Base-by-base conservation (phyloP, 2,113 vertebrate genomes). In the Melanostigma gelatinosum region DNA sequence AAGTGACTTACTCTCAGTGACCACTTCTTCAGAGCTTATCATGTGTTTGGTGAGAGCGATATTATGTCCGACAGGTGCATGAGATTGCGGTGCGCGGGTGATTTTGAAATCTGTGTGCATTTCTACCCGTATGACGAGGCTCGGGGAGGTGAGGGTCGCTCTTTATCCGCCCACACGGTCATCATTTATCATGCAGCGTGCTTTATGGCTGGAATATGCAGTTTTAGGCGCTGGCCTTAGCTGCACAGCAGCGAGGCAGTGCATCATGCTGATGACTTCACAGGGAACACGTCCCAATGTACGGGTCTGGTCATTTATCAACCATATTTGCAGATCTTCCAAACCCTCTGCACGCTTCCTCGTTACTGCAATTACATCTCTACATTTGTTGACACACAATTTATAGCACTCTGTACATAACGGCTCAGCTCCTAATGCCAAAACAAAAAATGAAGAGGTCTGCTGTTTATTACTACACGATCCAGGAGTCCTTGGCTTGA, bases 401-500 rank as follows among this genome's bases (percentile, higher is more conserved):
- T 11, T 24, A 36, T 12, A 55, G 38, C 9, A 48, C 13, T 60
- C 6, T 44, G 2, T 42, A 38, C 6, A 55, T 24, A 61, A 15
- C 11, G 22, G 20, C 18, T 22, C 4, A 5, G 22, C 3, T 73
- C 32, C 0, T 52, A 2, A 22, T 54, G 6, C 16, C 22, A 6
- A 8, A 8, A 22, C 27, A 12, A 27, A 42, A 54, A 66, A 24
- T 54, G 13, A 73, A 70, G 42, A 52, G 11, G 11, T 44, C 34
- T 52, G 18, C 11, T 36, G 18, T 55, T 61, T 62, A 73, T 52
- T 55, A n/a, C 75, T 52, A 18, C n/a, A 48, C 20, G 32, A 71
- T 54, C 76, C 10, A 34, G 44, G 50, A 74, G 55, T 46, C 40
- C 50, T 65, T 67, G 78, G 60, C 57, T 77, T 73, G 16, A 79